Conservation (phyloP, 2,113 vertebrate species). For the Mus musculus region GRCm39 chr1:190313001-190313500, state of each 20-base stretch:
- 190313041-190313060: neutral
- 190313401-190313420: neutral
- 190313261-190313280: neutral
- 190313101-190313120: neutral
- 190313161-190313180: neutral
- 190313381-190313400: conserved; percentile 60
- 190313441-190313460: conserved; percentile 80
- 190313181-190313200: neutral
- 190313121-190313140: neutral
- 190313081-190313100: neutral
- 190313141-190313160: neutral
- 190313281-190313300: neutral
- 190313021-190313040: neutral
- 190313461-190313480: conserved; percentile 71
- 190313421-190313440: conserved; percentile 69
- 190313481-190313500: conserved; percentile 80
- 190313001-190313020: neutral
- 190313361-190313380: conserved; percentile 54
- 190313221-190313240: no score
- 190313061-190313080: neutral
- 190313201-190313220: neutral
- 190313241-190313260: neutral
- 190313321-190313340: neutral
- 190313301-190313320: neutral
- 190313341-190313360: conserved; percentile 55